Evolutionary conservation across 2,888 invertebrate species (phyloP).

Genomic region (Drosophila ezoana): DNA sequence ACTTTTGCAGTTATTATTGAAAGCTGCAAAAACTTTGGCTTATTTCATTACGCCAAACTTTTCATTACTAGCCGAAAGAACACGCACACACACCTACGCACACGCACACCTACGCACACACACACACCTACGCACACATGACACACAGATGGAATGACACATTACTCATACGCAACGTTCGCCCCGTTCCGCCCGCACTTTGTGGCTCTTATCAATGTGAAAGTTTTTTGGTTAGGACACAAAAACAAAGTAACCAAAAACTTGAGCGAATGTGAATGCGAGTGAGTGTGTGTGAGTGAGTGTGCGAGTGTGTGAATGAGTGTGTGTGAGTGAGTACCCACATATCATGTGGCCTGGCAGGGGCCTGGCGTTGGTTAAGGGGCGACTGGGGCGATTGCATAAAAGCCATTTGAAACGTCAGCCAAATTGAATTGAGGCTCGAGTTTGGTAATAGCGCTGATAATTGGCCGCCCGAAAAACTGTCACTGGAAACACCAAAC

Average conservation of each 20-base stretch:
- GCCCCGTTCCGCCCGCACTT: slow-evolving; percentile 17
- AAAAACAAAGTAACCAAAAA: slow-evolving; percentile 70
- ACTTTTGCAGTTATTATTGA: slow-evolving; percentile 78
- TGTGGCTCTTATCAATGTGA: slow-evolving; percentile 62
- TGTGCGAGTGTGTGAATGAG: slow-evolving; percentile 6
- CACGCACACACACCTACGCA: not conserved
- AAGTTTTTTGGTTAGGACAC: slow-evolving; percentile 56
- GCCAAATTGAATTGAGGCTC: slow-evolving; percentile 72
- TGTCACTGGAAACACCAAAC: slow-evolving; percentile 30
- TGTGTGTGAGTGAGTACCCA: slow-evolving; percentile 25
- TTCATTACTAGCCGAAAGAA: slow-evolving; percentile 60
- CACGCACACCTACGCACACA: not conserved
- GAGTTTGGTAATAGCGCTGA: slow-evolving; percentile 61
- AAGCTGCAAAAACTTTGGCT: slow-evolving; percentile 77
- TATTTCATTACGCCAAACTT: slow-evolving; percentile 78
- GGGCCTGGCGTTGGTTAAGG: slow-evolving; percentile 4
- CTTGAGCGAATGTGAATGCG: slow-evolving; percentile 45
- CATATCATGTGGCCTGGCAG: slow-evolving; percentile 38
- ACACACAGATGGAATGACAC: slow-evolving; percentile 23
- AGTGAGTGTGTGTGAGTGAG: slow-evolving; percentile 5
- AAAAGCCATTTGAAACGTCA: slow-evolving; percentile 76
- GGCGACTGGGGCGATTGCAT: slow-evolving; percentile 14
- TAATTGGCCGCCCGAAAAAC: slow-evolving; percentile 56
- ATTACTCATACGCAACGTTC: slow-evolving; percentile 61
- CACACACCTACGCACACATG: slow-evolving; percentile 10